Percentiles rank a stretch among this genome's conserved stretches.
phyloP scores from a whole-genome alignment of 2,888 invertebrate genomes.

The Heliconius charithonia region DNA sequence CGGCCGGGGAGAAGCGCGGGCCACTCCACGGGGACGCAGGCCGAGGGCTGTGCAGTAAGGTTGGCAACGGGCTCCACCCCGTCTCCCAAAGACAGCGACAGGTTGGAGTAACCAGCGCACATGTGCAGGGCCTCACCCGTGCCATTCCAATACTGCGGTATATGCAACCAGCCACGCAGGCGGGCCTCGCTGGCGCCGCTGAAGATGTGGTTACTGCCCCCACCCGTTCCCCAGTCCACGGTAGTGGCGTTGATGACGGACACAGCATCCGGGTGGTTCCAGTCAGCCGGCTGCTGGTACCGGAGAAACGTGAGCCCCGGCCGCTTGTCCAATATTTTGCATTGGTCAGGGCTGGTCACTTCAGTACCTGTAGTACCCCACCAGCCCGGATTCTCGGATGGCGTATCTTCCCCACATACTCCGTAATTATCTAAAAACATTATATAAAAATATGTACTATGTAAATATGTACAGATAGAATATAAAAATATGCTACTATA shows the following conservation, averaged over 20 bases:
- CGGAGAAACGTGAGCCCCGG: constrained; percentile 95
- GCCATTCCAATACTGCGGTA: constrained; percentile 89
- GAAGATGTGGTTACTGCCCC: constrained; percentile 87
- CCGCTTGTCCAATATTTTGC: constrained; percentile 89
- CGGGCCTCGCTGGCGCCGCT: constrained; percentile 89
- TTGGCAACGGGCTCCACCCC: constrained; percentile 83
- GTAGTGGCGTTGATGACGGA: constrained; percentile 93
- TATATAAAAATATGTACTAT: too few species aligned
- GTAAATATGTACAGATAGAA: too few species aligned
- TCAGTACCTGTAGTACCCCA: constrained; percentile 94
- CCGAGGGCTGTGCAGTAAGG: constrained; percentile 87
- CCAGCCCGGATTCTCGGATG: constrained; percentile 93
- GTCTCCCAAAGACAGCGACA: constrained; percentile 85
- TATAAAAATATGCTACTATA: background rate
- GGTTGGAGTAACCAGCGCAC: constrained; percentile 90
- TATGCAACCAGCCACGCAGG: constrained; percentile 91
- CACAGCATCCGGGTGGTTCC: constrained; percentile 94
- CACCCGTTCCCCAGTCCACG: constrained; percentile 90
- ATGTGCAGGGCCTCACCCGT: constrained; percentile 88
- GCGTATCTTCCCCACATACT: constrained; percentile 93
- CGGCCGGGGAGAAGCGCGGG: constrained; percentile 86
- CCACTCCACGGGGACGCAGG: constrained; percentile 88
- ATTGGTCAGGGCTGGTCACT: constrained; percentile 89
- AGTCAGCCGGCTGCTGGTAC: constrained; percentile 94
- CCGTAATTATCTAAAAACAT: constrained; percentile 87